Base-by-base conservation (phyloP, 92 coral and sea anemone species). In the Plumapathes pennacea region DNA sequence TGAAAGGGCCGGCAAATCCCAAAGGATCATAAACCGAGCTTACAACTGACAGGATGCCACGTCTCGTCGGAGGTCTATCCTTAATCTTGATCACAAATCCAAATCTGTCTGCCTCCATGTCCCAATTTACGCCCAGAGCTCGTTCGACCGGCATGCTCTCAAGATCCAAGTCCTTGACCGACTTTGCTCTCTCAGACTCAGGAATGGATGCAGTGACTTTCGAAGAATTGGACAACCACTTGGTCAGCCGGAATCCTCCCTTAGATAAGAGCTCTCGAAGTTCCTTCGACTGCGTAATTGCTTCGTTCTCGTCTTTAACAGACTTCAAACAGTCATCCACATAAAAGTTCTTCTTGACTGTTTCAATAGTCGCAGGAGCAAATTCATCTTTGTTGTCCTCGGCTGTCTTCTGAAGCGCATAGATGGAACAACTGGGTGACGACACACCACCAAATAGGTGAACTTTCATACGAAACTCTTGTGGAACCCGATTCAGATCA, bases 361-460 rank as follows among this genome's bases (percentile, higher is more conserved):
- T 67, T 25, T 67, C 74, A 33, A 54, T 53, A 25, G 32, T 33
- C 17, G 42, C 21, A 13, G 41, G 57, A 10, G 19, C 25, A 14
- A 69, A 69, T 0, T 66, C 64, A 20, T 49, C 66, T 10, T 27
- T 5, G 59, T 50, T 74, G 38, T 77, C 71, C 5, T 30, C 43
- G 2, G 77, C 77, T 1, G 84, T 76, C 34, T 57, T 75, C 37
- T 47, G 50, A 10, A 75, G 38, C 0, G 82, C 69, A 18, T 54
- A 75, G 34, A 45, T 75, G 13, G 82, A 68, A 32, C 82, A 75
- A 36, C 82, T 74, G 7, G 82, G 82, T 15, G 74, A 54, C 11
- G 74, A 74, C 1, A 66, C 66, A 1, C 68, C 69, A 4, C 82
- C 75, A 14, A 65, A 64, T 6, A 76, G 62, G 31, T 76, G 76